Evolutionary conservation across 2,888 invertebrate species (phyloP).

Genomic region (Platycheirus albimanus): DNA sequence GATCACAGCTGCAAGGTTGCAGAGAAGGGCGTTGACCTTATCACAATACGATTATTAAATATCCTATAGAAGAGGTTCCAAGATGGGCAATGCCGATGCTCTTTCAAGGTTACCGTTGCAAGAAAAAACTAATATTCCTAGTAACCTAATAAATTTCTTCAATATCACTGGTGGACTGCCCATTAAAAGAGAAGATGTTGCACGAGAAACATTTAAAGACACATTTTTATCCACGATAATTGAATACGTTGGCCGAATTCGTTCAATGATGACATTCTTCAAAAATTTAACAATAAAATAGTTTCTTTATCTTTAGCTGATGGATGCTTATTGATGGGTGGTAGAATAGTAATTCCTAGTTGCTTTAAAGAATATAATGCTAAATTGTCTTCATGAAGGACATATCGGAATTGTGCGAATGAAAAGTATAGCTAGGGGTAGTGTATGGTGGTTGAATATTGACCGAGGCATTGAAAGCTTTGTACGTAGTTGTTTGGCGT

Average conservation of each 20-base stretch:
- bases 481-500: constrained; percentile 65
- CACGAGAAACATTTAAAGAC: constrained; percentile 17
- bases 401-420: constrained; percentile 77
- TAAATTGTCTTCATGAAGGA: constrained; percentile 74
- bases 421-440: constrained; percentile 76
- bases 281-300: too few relatives aligned
- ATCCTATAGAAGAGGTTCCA: too few relatives aligned
- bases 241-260: constrained; percentile 51
- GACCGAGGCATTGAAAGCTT: constrained; percentile 76
- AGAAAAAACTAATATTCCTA: constrained; percentile 4
- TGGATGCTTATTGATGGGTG: constrained; percentile 50
- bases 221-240: constrained; percentile 15
- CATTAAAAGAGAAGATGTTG: constrained; percentile 19
- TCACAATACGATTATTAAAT: too few relatives aligned
- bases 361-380: constrained; percentile 55
- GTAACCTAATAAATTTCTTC: constrained; percentile 29
- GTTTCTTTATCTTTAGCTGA: neutral
- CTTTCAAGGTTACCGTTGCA: neutral
- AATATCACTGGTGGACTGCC: constrained; percentile 19
- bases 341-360: too few relatives aligned
- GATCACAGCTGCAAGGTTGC: too few relatives aligned
- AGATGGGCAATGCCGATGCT: too few relatives aligned
- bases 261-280: constrained; percentile 1
- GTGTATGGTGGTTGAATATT: constrained; percentile 77
- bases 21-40: too few relatives aligned